These are phyloP conservation scores for Malurus leucopterus DNA, from an alignment of 2,797 vertebrate species.

Conservation along the genomic window DNA sequence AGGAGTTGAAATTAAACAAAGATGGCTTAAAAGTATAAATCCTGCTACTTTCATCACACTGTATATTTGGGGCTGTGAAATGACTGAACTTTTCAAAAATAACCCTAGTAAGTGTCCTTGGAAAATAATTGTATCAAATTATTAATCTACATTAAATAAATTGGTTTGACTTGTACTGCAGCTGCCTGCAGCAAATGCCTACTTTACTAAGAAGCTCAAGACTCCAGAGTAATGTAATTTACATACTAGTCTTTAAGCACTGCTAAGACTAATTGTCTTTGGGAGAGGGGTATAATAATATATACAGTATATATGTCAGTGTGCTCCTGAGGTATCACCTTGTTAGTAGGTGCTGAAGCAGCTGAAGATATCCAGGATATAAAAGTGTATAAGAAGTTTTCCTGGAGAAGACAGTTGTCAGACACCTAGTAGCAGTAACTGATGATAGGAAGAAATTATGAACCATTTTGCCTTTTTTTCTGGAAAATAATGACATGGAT, in stretches of 20 bases:
- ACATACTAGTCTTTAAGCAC: slow-evolving; percentile 6
- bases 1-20: slow-evolving; percentile 26
- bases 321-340: background rate
- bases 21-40: background rate
- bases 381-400: background rate
- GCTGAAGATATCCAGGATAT: background rate
- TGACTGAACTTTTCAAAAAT: background rate
- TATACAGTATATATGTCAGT: background rate
- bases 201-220: background rate
- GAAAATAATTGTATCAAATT: slow-evolving; percentile 28
- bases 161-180: slow-evolving; percentile 23
- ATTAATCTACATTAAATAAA: slow-evolving; percentile 47
- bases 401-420: background rate
- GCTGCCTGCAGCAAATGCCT: slow-evolving; percentile 17
- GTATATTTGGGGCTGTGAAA: background rate
- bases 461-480: background rate
- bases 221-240: slow-evolving; percentile 6
- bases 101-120: background rate
- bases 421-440: background rate
- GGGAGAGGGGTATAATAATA: background rate
- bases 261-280: background rate
- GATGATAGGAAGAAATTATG: background rate
- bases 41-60: background rate
- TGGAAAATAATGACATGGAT: background rate
- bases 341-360: background rate